phyloP scores from a whole-genome alignment of 2,113 vertebrate genomes.

The Leptobrachium leishanense region DNA sequence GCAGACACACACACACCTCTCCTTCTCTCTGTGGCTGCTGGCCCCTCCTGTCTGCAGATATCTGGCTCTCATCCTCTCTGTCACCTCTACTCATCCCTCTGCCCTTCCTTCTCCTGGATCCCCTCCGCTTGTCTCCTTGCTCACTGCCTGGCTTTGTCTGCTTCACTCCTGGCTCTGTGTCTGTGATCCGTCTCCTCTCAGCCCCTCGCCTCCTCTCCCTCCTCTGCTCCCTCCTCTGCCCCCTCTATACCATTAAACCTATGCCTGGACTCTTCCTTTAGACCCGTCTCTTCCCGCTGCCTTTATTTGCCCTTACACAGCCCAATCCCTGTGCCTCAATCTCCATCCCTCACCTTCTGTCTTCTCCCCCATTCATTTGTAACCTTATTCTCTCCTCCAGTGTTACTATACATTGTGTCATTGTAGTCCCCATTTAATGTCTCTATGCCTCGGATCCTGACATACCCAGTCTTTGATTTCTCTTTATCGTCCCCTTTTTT shows the following conservation, averaged over 20 bases:
- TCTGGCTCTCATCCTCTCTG: constrained; percentile 21
- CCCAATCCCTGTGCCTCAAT: no score
- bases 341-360: neutral
- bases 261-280: neutral
- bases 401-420: no score
- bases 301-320: neutral
- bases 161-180: neutral
- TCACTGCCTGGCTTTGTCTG: constrained; percentile 7
- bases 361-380: neutral
- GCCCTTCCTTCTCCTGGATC: neutral
- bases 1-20: constrained; percentile 27
- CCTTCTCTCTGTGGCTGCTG: constrained; percentile 2
- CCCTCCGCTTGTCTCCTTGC: neutral
- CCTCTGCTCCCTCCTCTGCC: neutral
- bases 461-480: neutral
- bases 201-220: neutral
- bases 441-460: neutral
- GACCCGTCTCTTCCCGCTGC: neutral
- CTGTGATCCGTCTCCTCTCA: neutral
- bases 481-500: neutral
- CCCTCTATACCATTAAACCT: neutral
- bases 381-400: neutral
- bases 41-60: constrained; percentile 41
- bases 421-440: no score
- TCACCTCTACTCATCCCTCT: neutral